Base-by-base conservation (phyloP, 1,140 invertebrate genomes). In the Spodoptera litura region DNA sequence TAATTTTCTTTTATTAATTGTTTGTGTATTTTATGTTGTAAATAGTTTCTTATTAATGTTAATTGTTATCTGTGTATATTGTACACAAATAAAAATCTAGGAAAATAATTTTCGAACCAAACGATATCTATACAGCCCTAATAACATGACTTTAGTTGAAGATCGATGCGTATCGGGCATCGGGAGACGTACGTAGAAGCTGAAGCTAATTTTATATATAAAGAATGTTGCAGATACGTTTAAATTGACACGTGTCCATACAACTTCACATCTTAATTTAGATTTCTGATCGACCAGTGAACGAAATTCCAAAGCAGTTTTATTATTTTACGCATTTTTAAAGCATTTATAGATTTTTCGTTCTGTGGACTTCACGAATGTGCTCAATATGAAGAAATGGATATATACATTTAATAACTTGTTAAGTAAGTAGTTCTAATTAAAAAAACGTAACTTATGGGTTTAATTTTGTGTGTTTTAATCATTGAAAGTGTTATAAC, bases 151-250 rank as follows among this genome's bases (percentile, higher is more conserved):
- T 53, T 70, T 53, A 8, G 66, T 31, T n/a, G 20, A 70, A 70
- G 66, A 70, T 70, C 66, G 49, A 70, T 70, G 66, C 49, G 66
- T 53, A 27, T 52, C 49, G 25, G 35, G 66, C 25, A 27, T 52
- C 49, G 25, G 35, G 4, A 52, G 49, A 70, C 20, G 66, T 70
- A 31, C 52, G 15, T 55, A n/a, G 44, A 49, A 70, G 66, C 25
- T 25, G 44, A 49, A 70, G 66, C 25, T 25, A 49, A 70, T 70
- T 70, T 70, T 70, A 70, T 70, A 53, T 70, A 70, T 70, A 70
- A 20, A 70, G 49, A 70, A 70, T 70, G 66, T 70, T 2, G 51
- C 49, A 68, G 49, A 27, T 49, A 6, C 44, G 4, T 53, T 25
- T 25, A 8, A 27, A 70, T 70, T 70, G 66, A 70, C 66, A 70